phyloP scores from a whole-genome alignment of 2,888 invertebrate species.

The Epinotia bilunana region DNA sequence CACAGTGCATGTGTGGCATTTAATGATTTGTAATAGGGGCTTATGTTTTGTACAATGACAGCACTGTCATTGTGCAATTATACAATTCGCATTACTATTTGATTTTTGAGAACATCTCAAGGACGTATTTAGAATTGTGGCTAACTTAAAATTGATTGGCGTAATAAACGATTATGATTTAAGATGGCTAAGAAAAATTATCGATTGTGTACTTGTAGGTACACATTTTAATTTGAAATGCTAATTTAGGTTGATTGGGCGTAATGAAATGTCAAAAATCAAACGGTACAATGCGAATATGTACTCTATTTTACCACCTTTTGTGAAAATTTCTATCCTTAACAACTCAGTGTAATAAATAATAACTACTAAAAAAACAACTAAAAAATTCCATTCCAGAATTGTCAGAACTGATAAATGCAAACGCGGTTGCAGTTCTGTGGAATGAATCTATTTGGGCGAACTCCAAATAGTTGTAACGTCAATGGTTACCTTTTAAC shows the following conservation, averaged over 20 bases:
- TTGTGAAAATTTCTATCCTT: background rate
- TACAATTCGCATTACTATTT: too few relatives aligned
- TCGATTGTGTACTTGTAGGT: too few relatives aligned
- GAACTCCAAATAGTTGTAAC: conserved; percentile 14
- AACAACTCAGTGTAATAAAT: too few relatives aligned
- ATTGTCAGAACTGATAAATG: background rate
- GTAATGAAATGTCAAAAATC: too few relatives aligned
- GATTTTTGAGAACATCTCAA: too few relatives aligned
- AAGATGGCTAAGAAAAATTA: too few relatives aligned
- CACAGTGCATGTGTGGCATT: background rate
- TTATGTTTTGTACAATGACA: background rate
- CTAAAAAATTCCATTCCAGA: background rate
- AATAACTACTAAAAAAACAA: background rate
- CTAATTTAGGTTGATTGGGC: too few relatives aligned
- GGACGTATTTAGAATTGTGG: too few relatives aligned
- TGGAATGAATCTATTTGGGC: background rate
- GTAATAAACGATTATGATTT: too few relatives aligned
- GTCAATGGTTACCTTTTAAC: conserved; percentile 28
- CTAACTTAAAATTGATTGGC: too few relatives aligned
- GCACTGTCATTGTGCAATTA: background rate
- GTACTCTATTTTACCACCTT: background rate
- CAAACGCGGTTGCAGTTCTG: background rate
- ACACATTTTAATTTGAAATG: too few relatives aligned
- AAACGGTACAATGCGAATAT: too few relatives aligned
- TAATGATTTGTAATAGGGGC: background rate